A percentile compares a stretch with the other conserved stretches of the same genome.
phyloP scores from a whole-genome alignment of 2,113 vertebrate genomes.

The Sylvietta virens region DNA sequence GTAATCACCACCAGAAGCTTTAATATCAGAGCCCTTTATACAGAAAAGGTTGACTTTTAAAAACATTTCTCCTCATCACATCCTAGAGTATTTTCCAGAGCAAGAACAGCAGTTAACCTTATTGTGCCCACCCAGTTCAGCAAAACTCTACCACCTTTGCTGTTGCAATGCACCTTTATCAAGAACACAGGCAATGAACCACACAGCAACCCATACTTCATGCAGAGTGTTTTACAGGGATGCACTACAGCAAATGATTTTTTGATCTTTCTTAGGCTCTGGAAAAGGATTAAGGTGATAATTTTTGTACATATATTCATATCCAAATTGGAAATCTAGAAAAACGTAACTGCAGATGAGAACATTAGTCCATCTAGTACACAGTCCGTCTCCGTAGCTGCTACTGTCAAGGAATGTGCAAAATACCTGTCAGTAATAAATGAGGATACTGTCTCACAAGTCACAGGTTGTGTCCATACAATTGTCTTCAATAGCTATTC shows the following conservation, averaged over 20 bases:
- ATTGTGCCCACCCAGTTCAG: neutral
- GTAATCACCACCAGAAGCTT: neutral
- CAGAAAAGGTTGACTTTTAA: neutral
- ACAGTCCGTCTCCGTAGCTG: neutral
- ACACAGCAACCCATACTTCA: neutral
- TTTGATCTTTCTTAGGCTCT: neutral
- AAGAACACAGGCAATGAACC: neutral
- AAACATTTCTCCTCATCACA: neutral
- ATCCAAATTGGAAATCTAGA: neutral
- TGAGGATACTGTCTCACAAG: neutral
- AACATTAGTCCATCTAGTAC: neutral
- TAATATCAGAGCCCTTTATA: neutral
- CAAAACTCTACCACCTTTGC: neutral
- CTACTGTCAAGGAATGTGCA: accelerated
- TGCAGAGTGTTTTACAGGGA: neutral
- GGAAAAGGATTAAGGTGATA: neutral
- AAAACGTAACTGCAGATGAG: neutral
- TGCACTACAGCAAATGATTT: neutral
- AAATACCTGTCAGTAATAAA: neutral
- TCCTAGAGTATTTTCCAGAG: neutral
- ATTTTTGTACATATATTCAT: neutral
- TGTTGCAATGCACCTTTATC: neutral
- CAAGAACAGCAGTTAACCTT: neutral
- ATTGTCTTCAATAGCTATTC: neutral
- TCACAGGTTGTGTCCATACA: neutral